Evolutionary conservation across 1,140 invertebrate species (phyloP).

Genomic region (Drosophila orena): DNA sequence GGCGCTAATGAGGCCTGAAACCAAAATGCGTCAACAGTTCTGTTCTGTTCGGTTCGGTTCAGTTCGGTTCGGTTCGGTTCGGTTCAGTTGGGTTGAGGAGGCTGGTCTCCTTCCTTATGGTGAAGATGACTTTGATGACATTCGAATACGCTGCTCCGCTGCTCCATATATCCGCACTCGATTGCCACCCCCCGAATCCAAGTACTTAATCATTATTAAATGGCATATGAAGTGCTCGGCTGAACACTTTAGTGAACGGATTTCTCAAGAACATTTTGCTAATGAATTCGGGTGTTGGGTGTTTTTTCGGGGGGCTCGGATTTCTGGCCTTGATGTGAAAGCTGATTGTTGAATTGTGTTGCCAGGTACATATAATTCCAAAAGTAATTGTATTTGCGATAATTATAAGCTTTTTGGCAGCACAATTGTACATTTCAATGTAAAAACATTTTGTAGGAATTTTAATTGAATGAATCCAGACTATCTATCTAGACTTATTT

Average conservation of each 20-base stretch:
- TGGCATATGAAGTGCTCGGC: constrained; percentile 37
- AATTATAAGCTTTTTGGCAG: not conserved
- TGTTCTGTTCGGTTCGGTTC: not conserved
- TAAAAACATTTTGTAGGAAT: too few species aligned
- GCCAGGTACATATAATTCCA: constrained; percentile 1
- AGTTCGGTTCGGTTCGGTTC: not conserved
- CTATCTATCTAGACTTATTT: too few species aligned
- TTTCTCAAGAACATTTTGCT: constrained; percentile 15
- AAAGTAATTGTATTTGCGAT: not conserved
- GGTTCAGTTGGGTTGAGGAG: not conserved
- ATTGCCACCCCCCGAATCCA: not conserved
- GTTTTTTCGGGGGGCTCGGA: too few species aligned
- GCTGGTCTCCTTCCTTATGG: constrained; percentile 15
- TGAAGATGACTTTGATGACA: constrained; percentile 65
- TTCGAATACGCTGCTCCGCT: constrained; percentile 36
- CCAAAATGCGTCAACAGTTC: constrained; percentile 66
- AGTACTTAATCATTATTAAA: constrained; percentile 52
- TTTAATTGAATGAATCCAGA: not conserved
- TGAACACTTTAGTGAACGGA: constrained; percentile 30
- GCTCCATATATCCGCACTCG: constrained; percentile 26
- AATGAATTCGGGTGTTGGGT: constrained; percentile 27
- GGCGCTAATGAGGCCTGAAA: constrained; percentile 73
- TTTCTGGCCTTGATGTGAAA: constrained; percentile 17
- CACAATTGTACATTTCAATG: not conserved
- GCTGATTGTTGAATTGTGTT: constrained; percentile 10